Evolutionary conservation across 2,888 invertebrate genomes (phyloP).

Genomic region (Gymnocheta viridis): DNA sequence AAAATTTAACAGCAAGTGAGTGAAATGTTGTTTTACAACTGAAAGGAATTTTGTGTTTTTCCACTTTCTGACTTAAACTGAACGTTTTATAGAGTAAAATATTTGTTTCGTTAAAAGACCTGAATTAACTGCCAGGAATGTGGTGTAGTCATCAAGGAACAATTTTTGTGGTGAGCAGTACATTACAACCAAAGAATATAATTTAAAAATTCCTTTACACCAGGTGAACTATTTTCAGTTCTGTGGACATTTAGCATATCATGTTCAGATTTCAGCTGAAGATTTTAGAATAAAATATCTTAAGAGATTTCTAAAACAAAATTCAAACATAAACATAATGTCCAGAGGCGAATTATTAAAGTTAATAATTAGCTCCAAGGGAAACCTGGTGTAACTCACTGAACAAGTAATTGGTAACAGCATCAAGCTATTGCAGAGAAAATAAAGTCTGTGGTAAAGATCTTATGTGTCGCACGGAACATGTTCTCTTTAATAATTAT

Average conservation of each 20-base stretch:
- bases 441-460: no score
- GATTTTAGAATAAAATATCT: no score
- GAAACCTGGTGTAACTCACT: no score
- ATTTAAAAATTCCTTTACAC: not conserved
- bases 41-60: constrained; percentile 37
- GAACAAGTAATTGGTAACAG: no score
- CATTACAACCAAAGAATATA: not conserved
- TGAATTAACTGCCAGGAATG: not conserved
- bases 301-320: no score
- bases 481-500: no score
- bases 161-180: not conserved
- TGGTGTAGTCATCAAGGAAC: not conserved
- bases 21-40: not conserved
- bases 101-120: constrained; percentile 15
- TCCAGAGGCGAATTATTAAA: no score
- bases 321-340: no score
- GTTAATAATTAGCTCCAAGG: no score
- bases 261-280: no score
- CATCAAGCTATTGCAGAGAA: no score
- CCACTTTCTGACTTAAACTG: constrained; percentile 24
- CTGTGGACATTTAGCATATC: not conserved
- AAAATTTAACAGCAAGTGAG: constrained; percentile 33
- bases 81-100: constrained; percentile 4
- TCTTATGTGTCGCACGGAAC: no score
- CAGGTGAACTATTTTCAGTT: not conserved